Evolutionary conservation across 2,797 vertebrate genomes (phyloP).

Genomic region (Phoxinus dragarum): DNA sequence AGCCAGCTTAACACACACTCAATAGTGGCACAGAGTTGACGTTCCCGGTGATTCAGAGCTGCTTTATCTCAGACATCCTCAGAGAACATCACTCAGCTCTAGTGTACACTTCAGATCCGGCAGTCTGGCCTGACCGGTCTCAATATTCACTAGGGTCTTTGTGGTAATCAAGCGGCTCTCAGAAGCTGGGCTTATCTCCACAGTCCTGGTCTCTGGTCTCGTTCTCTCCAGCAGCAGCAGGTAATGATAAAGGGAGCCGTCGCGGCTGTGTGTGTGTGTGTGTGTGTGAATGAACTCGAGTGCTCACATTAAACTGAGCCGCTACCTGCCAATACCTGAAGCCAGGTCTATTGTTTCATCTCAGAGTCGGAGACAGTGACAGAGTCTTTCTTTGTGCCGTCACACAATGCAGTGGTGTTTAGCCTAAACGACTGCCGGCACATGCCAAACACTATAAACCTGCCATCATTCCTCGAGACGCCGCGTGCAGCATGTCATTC

Average conservation of each 20-base stretch:
- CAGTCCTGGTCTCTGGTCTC: constrained; percentile 24
- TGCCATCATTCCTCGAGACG: background rate
- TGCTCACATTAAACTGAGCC: constrained; percentile 40
- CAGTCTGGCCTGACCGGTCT: constrained; percentile 5
- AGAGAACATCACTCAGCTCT: constrained; percentile 5
- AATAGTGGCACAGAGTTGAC: background rate
- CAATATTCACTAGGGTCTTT: constrained; percentile 29
- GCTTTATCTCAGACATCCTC: background rate
- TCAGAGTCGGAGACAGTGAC: constrained; percentile 18
- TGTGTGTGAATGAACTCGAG: constrained; percentile 21
- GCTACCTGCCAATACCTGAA: constrained; percentile 38
- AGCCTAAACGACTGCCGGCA: constrained; percentile 27
- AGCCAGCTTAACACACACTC: background rate
- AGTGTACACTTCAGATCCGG: constrained; percentile 8
- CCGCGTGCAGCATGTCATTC: background rate
- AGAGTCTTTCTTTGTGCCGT: constrained; percentile 30
- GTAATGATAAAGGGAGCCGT: constrained; percentile 51
- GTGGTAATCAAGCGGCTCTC: constrained; percentile 1
- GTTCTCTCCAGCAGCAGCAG: constrained; percentile 18
- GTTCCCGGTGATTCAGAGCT: background rate
- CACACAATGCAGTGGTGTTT: constrained; percentile 42
- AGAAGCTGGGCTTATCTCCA: constrained; percentile 32
- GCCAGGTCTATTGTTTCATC: constrained; percentile 28
- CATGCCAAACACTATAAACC: background rate
- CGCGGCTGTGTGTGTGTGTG: constrained; percentile 14